phyloP scores from a whole-genome alignment of 1,140 invertebrate genomes.

The Trichogramma pretiosum region DNA sequence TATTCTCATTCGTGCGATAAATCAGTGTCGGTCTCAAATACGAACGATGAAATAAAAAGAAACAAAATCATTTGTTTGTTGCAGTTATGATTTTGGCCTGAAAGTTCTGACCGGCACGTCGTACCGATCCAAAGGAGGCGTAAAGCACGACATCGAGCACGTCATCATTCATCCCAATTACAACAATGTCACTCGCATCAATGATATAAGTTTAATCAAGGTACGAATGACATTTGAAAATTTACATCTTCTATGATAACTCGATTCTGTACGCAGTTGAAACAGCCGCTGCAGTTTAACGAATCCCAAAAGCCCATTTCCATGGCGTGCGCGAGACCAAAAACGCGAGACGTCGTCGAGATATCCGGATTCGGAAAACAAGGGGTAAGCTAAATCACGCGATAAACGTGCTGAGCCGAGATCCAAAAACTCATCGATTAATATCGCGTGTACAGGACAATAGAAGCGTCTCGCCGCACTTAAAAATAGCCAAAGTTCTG shows the following conservation, averaged over 20 bases:
- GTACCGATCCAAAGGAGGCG: constrained; percentile 5
- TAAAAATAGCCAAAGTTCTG: constrained; percentile 14
- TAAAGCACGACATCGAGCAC: constrained; percentile 11
- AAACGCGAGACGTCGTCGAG: constrained; percentile 6
- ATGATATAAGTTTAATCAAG: constrained; percentile 19
- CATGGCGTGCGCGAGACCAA: background rate
- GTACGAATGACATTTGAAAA: constrained; percentile 4
- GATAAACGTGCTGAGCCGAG: background rate
- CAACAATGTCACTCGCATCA: constrained; percentile 7
- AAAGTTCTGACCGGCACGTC: constrained; percentile 7
- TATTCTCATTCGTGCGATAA: too few species aligned
- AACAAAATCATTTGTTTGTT: too few species aligned
- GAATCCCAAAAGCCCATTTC: constrained; percentile 7
- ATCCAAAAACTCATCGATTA: background rate
- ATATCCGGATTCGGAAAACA: constrained; percentile 17
- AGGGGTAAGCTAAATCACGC: constrained; percentile 5
- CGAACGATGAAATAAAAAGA: too few species aligned
- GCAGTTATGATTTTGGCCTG: background rate
- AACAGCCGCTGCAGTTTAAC: constrained; percentile 6
- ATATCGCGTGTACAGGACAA: background rate
- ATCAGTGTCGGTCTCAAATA: too few species aligned
- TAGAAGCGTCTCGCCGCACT: background rate
- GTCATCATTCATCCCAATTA: constrained; percentile 8
- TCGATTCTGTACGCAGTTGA: constrained; percentile 11
- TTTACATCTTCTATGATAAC: too few species aligned